These are phyloP conservation scores for Sorex araneus DNA, from an alignment of 2,113 vertebrate species.

Conservation along the genomic window DNA sequence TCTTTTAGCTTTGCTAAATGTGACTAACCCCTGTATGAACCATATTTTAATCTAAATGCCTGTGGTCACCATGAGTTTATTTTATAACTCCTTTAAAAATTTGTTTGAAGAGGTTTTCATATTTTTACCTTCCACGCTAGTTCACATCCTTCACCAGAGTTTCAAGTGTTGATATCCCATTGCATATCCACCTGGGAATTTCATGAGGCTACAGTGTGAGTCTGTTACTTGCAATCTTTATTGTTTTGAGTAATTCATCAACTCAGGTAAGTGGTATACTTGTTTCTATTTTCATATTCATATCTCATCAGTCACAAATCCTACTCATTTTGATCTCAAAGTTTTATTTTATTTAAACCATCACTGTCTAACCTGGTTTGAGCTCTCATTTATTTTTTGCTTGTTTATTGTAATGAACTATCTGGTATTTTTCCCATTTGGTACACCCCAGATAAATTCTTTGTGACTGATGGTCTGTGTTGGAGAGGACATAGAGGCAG, in stretches of 20 bases:
- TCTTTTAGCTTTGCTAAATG: background rate
- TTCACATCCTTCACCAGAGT: background rate
- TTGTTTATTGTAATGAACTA: background rate
- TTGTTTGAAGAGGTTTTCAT: background rate
- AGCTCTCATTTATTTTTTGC: background rate
- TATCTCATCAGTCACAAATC: background rate
- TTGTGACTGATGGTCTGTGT: background rate
- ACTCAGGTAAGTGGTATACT: background rate
- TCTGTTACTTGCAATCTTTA: background rate
- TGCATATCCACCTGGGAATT: background rate
- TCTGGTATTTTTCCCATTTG: background rate
- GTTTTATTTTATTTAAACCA: constrained; percentile 10
- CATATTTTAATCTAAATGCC: background rate
- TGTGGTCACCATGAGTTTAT: background rate
- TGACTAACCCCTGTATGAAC: background rate
- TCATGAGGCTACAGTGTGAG: background rate
- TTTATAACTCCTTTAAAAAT: constrained; percentile 27
- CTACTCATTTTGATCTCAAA: background rate
- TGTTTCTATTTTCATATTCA: background rate
- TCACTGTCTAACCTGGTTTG: background rate
- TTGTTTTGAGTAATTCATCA: background rate
- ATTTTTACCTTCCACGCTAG: background rate
- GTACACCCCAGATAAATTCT: background rate
- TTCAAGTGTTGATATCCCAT: background rate
- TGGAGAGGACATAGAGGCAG: background rate